These are phyloP conservation scores for Hormaphis cornu DNA, from an alignment of 1,140 invertebrate species.

Conservation along the genomic window DNA sequence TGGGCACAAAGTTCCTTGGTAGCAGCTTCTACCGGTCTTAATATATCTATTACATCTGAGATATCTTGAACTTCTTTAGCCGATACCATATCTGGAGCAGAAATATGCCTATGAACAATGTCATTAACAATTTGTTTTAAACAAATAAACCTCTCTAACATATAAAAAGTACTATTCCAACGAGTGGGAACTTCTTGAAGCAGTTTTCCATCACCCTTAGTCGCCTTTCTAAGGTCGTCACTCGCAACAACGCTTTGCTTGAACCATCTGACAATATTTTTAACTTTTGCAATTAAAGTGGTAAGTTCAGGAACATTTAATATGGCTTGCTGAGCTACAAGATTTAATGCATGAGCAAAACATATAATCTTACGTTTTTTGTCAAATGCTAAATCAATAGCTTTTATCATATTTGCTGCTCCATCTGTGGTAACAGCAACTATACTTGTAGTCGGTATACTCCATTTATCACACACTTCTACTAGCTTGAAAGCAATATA, in stretches of 20 bases:
- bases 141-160: slow-evolving; percentile 39
- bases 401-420: slow-evolving; percentile 42
- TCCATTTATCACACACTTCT: slow-evolving; percentile 40
- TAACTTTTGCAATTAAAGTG: slow-evolving; percentile 33
- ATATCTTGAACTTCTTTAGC: slow-evolving; percentile 17
- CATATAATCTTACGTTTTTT: slow-evolving; percentile 41
- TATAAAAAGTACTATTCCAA: slow-evolving; percentile 41
- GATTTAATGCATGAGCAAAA: slow-evolving; percentile 44
- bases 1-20: slow-evolving; percentile 16
- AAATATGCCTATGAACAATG: slow-evolving; percentile 21
- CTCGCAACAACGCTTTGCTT: slow-evolving; percentile 34
- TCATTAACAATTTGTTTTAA: slow-evolving; percentile 32
- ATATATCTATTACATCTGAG: slow-evolving; percentile 20
- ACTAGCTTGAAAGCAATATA: slow-evolving; percentile 34
- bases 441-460: slow-evolving; percentile 41
- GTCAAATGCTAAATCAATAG: slow-evolving; percentile 39
- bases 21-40: slow-evolving; percentile 14
- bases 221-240: slow-evolving; percentile 34
- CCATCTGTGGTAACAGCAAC: slow-evolving; percentile 43
- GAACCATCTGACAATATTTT: slow-evolving; percentile 33
- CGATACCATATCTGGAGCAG: slow-evolving; percentile 25
- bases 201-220: slow-evolving; percentile 34
- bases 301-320: slow-evolving; percentile 20
- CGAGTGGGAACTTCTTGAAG: slow-evolving; percentile 39
- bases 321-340: slow-evolving; percentile 39